These are phyloP conservation scores for Lycodopsis pacificus DNA, from an alignment of 2,797 vertebrate species.

Conservation along the genomic window DNA sequence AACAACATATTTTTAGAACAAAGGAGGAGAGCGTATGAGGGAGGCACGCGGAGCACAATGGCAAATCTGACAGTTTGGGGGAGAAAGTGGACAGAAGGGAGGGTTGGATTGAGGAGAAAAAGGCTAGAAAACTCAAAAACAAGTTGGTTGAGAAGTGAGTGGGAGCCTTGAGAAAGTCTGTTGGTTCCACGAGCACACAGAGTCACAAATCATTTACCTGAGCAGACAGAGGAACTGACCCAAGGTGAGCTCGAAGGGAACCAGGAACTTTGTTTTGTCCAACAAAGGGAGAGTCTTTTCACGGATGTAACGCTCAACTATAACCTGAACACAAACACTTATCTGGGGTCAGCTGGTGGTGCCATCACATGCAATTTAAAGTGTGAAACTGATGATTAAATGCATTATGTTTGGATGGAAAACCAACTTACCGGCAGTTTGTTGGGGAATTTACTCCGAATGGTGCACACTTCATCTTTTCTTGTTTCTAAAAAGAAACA, in stretches of 20 bases:
- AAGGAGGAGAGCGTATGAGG: neutral
- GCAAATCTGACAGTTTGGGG: conserved; percentile 15
- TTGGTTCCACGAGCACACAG: neutral
- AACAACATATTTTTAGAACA: conserved; percentile 15
- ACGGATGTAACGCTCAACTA: conserved; percentile 85
- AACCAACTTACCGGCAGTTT: conserved; percentile 84
- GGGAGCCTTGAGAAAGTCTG: neutral
- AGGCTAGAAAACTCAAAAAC: neutral
- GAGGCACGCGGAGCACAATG: conserved; percentile 5
- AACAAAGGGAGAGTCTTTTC: conserved; percentile 86
- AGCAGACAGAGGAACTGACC: conserved; percentile 89
- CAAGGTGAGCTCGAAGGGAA: conserved; percentile 87
- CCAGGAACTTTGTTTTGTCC: conserved; percentile 89
- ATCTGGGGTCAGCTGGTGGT: neutral
- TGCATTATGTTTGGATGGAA: neutral
- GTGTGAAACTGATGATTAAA: neutral
- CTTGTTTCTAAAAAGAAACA: conserved; percentile 80
- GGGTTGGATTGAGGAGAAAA: neutral
- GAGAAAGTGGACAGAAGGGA: neutral
- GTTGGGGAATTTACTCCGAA: conserved; percentile 87
- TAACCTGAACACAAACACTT: conserved; percentile 79
- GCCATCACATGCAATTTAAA: neutral
- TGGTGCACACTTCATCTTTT: conserved; percentile 86
- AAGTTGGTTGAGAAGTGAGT: neutral
- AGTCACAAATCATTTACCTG: conserved; percentile 73